phyloP scores from a whole-genome alignment of 2,888 invertebrate species.

The Exocentrus adspersus region DNA sequence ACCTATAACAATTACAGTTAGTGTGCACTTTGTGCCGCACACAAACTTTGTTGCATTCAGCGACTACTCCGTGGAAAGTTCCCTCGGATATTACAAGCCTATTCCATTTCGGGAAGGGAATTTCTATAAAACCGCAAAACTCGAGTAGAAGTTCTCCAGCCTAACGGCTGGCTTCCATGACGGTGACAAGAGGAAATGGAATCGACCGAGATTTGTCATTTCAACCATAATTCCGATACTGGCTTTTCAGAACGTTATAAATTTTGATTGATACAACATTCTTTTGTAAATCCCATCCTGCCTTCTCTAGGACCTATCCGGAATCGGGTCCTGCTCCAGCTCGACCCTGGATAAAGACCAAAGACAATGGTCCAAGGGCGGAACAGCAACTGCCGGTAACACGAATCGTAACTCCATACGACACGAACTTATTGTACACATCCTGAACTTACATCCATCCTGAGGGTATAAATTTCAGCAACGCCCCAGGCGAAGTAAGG shows the following conservation, averaged over 20 bases:
- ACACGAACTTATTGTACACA: slow-evolving; percentile 13
- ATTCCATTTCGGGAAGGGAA: slow-evolving; percentile 39
- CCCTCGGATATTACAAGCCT: slow-evolving; percentile 42
- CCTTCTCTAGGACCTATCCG: no score
- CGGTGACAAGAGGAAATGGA: background rate
- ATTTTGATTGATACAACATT: no score
- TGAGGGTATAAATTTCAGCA: background rate
- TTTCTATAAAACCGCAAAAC: slow-evolving; percentile 36
- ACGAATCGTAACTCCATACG: background rate
- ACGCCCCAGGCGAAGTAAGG: slow-evolving; percentile 8
- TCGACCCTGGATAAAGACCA: background rate
- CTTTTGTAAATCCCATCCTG: no score
- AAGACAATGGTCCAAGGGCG: background rate
- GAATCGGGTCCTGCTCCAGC: background rate
- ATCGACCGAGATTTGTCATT: background rate
- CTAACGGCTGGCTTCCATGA: slow-evolving; percentile 7
- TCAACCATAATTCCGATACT: no score
- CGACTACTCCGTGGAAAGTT: slow-evolving; percentile 38
- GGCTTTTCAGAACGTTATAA: no score
- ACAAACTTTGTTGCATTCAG: slow-evolving; percentile 42
- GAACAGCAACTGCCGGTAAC: background rate
- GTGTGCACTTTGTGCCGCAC: slow-evolving; percentile 52
- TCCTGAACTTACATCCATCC: background rate
- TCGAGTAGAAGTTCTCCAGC: slow-evolving; percentile 26
- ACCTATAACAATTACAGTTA: slow-evolving; percentile 58